Conservation (phyloP, 2,113 vertebrate species). For the Forbesichthys agassizii region DNA sequence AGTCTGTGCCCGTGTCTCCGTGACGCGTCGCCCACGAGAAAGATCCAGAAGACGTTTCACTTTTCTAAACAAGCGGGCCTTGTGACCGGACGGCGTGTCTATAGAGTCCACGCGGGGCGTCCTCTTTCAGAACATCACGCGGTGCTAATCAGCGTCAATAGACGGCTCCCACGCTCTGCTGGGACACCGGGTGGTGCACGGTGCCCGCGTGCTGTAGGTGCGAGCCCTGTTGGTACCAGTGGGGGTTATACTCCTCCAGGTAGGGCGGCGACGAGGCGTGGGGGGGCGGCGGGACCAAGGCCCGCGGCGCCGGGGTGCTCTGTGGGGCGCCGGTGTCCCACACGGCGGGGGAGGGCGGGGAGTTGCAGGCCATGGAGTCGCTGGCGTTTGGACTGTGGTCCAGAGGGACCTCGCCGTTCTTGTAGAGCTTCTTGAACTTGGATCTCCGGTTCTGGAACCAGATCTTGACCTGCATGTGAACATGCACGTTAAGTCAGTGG, state of each 20-base stretch:
- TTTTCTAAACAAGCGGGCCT: no score
- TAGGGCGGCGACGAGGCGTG: constrained; percentile 91
- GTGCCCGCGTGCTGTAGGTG: constrained; percentile 87
- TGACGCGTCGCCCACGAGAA: no score
- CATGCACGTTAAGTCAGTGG: neutral
- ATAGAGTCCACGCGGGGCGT: no score
- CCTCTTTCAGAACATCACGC: no score
- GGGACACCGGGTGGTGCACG: constrained; percentile 88
- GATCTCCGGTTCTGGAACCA: constrained; percentile 99
- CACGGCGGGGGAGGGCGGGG: constrained; percentile 87
- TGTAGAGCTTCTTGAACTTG: constrained; percentile 99
- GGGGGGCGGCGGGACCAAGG: constrained; percentile 83
- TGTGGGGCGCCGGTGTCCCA: constrained; percentile 91
- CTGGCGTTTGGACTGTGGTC: constrained; percentile 98
- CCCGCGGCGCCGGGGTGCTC: constrained; percentile 78
- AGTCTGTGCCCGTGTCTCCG: no score
- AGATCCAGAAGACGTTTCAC: constrained; percentile 53
- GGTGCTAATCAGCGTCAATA: constrained; percentile 78
- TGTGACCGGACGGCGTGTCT: no score
- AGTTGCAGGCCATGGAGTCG: constrained; percentile 98
- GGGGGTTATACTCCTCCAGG: constrained; percentile 90
- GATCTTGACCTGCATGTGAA: constrained; percentile 87
- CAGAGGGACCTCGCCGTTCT: constrained; percentile 93
- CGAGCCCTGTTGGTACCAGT: constrained; percentile 93
- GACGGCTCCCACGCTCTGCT: constrained; percentile 87